These are phyloP conservation scores for Sebastes cheni DNA, from an alignment of 2,797 vertebrate genomes.

Conservation along the genomic window DNA sequence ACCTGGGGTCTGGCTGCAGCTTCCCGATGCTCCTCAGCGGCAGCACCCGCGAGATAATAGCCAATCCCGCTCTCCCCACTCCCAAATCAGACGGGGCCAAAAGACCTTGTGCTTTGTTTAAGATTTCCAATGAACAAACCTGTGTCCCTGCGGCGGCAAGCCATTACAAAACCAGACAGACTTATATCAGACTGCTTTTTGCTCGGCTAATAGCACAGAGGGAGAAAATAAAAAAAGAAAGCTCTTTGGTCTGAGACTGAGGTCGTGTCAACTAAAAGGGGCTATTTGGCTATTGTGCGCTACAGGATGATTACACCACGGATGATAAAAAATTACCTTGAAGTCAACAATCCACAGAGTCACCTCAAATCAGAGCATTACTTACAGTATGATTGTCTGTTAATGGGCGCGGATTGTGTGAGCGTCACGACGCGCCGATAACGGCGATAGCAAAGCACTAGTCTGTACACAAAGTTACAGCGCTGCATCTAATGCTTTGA, in stretches of 20 bases:
- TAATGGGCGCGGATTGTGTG: constrained; percentile 50
- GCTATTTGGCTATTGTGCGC: constrained; percentile 51
- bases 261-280: constrained; percentile 47
- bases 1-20: constrained; percentile 78
- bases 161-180: constrained; percentile 71
- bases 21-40: constrained; percentile 44
- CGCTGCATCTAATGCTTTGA: constrained; percentile 54
- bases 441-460: constrained; percentile 25
- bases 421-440: constrained; percentile 20
- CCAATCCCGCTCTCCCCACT: constrained; percentile 66
- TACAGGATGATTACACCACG: constrained; percentile 46
- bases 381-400: constrained; percentile 34
- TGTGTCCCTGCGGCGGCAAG: constrained; percentile 59
- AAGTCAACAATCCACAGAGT: constrained; percentile 57
- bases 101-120: constrained; percentile 77
- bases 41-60: constrained; percentile 70
- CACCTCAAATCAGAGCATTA: constrained; percentile 47
- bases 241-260: constrained; percentile 34
- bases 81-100: constrained; percentile 69
- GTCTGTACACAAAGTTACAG: constrained; percentile 33
- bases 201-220: constrained; percentile 45
- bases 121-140: constrained; percentile 76
- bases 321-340: constrained; percentile 49
- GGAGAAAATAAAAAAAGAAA: constrained; percentile 1
- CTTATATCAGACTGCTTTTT: constrained; percentile 61